These are phyloP conservation scores for human DNA, from an alignment of 2,113 vertebrate species.

Conservation along the genomic window GRCh38 chr1:74199001-74199500, in stretches of 20 bases:
- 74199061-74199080: neutral
- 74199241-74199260: neutral
- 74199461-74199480: neutral
- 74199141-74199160: neutral
- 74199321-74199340: neutral
- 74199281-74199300: conserved; percentile 1
- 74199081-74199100: neutral
- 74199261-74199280: neutral
- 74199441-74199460: neutral
- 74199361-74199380: neutral
- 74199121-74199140: neutral
- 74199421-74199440: neutral
- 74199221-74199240: neutral
- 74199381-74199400: neutral
- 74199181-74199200: neutral
- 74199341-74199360: neutral
- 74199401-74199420: conserved; percentile 6
- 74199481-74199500: neutral
- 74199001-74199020: neutral
- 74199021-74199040: neutral
- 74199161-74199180: neutral
- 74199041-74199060: neutral
- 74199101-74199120: neutral
- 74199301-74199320: neutral
- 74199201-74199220: neutral